Evolutionary conservation across 2,113 vertebrate species (phyloP).

Genomic region (Crotalus tigris): DNA sequence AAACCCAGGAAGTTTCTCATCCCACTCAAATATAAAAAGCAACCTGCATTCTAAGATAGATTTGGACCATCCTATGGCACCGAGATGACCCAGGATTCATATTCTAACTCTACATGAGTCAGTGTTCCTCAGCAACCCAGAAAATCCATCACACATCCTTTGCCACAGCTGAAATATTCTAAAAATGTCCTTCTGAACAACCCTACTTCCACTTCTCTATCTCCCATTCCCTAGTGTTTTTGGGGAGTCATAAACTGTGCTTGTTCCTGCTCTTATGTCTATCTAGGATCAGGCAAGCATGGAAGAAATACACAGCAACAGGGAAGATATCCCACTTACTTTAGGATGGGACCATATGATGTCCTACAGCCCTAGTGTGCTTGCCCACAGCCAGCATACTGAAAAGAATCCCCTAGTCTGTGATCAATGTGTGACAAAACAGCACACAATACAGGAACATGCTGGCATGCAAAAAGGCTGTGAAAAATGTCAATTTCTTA

Average conservation of each 20-base stretch:
- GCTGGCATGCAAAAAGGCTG: not conserved
- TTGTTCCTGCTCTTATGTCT: not conserved
- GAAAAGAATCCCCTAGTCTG: not conserved
- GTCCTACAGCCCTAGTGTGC: not conserved
- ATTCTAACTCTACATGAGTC: not conserved
- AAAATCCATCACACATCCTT: not conserved
- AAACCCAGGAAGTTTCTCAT: not conserved
- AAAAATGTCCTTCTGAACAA: not conserved
- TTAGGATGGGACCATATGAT: not conserved
- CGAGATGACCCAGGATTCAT: not conserved
- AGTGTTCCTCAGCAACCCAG: not conserved
- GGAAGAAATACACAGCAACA: not conserved
- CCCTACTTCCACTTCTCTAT: not conserved
- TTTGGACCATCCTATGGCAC: not conserved
- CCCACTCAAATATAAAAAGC: not conserved
- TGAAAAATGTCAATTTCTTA: not conserved
- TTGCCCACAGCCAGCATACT: not conserved
- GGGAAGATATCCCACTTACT: not conserved
- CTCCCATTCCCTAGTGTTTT: not conserved
- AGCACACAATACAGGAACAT: conserved; percentile 6
- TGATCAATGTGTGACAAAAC: not conserved
- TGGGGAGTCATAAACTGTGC: not conserved
- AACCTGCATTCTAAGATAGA: not conserved
- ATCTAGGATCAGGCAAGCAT: not conserved
- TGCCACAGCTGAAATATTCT: not conserved